Evolutionary conservation across 2,888 invertebrate species (phyloP), one percentile per base, ranked within the genome.

Genomic region (Cantharis lateralis): DNA sequence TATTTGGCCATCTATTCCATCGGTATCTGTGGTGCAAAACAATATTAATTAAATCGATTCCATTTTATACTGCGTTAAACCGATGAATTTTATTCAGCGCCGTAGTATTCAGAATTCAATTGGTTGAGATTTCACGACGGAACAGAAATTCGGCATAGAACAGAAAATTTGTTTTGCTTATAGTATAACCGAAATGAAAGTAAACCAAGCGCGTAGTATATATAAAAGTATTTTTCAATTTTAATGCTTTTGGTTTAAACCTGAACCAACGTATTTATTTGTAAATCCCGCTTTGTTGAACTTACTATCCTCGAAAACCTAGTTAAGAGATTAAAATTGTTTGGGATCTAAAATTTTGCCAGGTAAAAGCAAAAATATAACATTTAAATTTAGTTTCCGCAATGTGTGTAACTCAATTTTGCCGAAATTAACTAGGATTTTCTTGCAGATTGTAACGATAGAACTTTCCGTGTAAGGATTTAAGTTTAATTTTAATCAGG

Each of bases 401-500:
- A 48, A 48, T 48, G 48, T 48, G 48, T 48, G 5, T 48, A 32
- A 3, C 48, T n/a, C 48, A 48, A 48, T 48, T 48, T 48, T n/a
- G 48, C 7, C 48, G 48, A 48, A 48, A 48, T 48, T 48, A 48
- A 48, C 32, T 48, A 48, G 48, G n/a, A 48, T 48, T 48, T 48
- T 48, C 48, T 48, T 48, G 48, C 48, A 48, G n/a, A 48, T n/a
- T 48, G n/a, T 48, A 48, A 48, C n/a, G 48, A 48, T 48, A n/a
- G 20, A 24, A 24, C 18, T 66, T 20, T 66, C 13, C 18, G n/a
- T 66, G 48, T 66, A 66, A 24, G 64, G 64, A 66, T 66, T 66
- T 66, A 66, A 24, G 24, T 61, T 32, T 24, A 28, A 61, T 48
- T 72, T 24, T 62, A 15, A 74, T 64, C 70, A 70, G 62, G 74